These are phyloP conservation scores for Psittacula echo DNA, from an alignment of 2,797 vertebrate genomes.

Conservation along the genomic window DNA sequence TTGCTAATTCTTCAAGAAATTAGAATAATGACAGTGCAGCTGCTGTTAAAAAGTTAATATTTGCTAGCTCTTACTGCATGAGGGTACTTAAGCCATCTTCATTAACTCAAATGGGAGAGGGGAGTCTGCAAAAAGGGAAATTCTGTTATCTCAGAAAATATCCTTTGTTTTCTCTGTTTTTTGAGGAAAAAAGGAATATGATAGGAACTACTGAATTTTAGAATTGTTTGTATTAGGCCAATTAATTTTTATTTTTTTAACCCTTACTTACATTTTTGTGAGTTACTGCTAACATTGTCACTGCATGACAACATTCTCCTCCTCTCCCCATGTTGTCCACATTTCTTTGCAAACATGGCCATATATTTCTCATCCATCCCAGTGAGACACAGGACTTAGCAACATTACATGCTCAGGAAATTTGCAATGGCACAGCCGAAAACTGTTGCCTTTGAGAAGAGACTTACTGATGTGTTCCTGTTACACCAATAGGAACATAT, in stretches of 20 bases:
- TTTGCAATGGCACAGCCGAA: not conserved
- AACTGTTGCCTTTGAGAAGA: not conserved
- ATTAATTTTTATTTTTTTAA: not conserved
- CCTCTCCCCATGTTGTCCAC: not conserved
- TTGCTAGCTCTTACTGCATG: not conserved
- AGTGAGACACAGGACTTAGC: not conserved
- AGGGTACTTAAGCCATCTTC: slow-evolving; percentile 1
- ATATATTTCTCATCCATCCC: not conserved
- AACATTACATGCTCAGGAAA: not conserved
- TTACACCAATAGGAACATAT: not conserved
- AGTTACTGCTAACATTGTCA: not conserved
- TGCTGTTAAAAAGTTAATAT: slow-evolving; percentile 35
- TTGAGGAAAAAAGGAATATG: not conserved
- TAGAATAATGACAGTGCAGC: not conserved
- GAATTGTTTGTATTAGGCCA: not conserved
- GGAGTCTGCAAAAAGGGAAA: not conserved
- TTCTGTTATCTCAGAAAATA: not conserved
- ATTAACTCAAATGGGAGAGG: not conserved
- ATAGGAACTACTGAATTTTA: not conserved
- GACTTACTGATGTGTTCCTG: not conserved
- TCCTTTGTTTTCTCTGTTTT: not conserved
- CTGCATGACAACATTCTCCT: not conserved
- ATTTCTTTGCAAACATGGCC: not conserved
- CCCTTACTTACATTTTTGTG: not conserved
- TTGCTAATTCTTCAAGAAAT: slow-evolving; percentile 3